These are phyloP conservation scores for Genyomyrus donnyi DNA, from an alignment of 2,113 vertebrate species.

Conservation along the genomic window DNA sequence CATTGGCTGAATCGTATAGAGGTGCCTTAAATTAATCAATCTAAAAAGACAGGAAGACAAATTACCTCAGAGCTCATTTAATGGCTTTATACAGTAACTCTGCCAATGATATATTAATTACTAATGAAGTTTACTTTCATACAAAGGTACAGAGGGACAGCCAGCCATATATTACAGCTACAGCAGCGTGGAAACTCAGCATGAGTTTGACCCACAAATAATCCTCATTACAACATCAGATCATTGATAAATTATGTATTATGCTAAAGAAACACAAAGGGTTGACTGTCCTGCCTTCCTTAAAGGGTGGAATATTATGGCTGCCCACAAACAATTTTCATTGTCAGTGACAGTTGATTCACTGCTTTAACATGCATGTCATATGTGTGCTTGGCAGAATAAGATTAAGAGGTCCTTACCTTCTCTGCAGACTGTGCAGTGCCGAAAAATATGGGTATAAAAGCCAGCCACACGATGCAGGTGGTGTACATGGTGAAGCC, in stretches of 20 bases:
- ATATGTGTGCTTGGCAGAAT: neutral
- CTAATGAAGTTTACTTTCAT: neutral
- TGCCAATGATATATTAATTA: neutral
- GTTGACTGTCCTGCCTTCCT: neutral
- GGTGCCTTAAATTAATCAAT: neutral
- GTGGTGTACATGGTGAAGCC: slow-evolving; percentile 98
- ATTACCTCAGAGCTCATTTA: neutral
- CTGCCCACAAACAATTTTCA: neutral
- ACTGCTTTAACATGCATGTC: neutral
- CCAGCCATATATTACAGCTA: neutral
- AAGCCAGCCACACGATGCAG: slow-evolving; percentile 95
- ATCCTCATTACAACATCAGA: neutral
- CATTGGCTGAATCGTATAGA: neutral
- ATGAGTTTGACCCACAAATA: neutral
- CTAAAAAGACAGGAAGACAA: neutral
- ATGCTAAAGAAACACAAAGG: neutral
- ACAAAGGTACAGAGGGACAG: neutral
- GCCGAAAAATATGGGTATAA: slow-evolving; percentile 97
- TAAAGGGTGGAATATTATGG: neutral
- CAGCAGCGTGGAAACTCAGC: neutral
- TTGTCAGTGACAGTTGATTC: neutral
- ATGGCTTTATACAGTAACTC: neutral
- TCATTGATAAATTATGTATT: neutral
- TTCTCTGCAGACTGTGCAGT: slow-evolving; percentile 94
- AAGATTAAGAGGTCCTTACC: slow-evolving; percentile 59